Evolutionary conservation across 2,113 vertebrate species (phyloP).

Genomic region (Hippocampus guttulatus): DNA sequence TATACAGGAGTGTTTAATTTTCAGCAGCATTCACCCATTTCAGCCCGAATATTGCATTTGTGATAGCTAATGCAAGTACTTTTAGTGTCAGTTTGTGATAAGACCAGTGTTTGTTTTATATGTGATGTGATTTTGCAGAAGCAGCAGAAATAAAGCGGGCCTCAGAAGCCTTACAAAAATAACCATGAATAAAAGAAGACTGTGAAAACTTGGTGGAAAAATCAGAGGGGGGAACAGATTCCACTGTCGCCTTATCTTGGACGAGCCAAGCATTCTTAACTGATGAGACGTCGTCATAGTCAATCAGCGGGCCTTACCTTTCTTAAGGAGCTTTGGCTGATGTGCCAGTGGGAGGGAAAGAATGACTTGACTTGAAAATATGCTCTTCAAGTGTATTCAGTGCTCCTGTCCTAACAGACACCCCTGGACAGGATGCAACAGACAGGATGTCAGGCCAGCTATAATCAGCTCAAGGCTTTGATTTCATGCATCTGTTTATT

Average conservation of each 20-base stretch:
- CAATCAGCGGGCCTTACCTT: slow-evolving; percentile 24
- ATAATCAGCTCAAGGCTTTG: slow-evolving; percentile 48
- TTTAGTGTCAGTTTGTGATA: background rate
- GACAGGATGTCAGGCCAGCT: slow-evolving; percentile 41
- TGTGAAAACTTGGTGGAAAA: background rate
- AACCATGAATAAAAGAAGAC: slow-evolving; percentile 32
- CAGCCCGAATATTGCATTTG: background rate
- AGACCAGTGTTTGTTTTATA: background rate
- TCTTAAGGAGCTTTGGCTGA: slow-evolving; percentile 18
- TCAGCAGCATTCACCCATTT: background rate
- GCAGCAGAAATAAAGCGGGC: slow-evolving; percentile 12
- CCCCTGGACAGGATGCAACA: slow-evolving; percentile 39
- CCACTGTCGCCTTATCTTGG: slow-evolving; percentile 5
- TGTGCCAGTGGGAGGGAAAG: background rate
- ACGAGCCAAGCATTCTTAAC: slow-evolving; percentile 39
- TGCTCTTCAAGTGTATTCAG: slow-evolving; percentile 15
- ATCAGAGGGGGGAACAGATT: slow-evolving; percentile 6
- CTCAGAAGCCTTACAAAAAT: slow-evolving; percentile 8
- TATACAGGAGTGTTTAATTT: background rate
- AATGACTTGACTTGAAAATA: slow-evolving; percentile 22
- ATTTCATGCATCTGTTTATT: slow-evolving; percentile 46
- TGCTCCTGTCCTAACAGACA: slow-evolving; percentile 46
- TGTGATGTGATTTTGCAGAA: slow-evolving; percentile 27
- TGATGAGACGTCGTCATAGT: slow-evolving; percentile 33
- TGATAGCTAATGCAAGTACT: background rate